Conservation (phyloP, 2,113 vertebrate species). For the Delphinus delphis region DNA sequence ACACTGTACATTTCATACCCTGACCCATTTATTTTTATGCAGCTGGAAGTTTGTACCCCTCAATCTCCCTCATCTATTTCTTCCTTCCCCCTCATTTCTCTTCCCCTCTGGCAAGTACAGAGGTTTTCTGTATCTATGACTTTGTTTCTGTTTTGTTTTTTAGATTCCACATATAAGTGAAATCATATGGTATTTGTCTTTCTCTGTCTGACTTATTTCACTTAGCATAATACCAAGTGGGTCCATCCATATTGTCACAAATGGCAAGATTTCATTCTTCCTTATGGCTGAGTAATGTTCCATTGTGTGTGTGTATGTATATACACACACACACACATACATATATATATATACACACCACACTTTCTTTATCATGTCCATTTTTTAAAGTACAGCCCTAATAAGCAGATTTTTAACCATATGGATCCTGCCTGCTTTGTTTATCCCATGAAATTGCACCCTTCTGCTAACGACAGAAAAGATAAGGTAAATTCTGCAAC, state of each 20-base stretch:
- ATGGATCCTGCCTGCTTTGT: not conserved
- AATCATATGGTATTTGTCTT: not conserved
- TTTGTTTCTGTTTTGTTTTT: not conserved
- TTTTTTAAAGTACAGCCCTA: not conserved
- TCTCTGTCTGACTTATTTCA: not conserved
- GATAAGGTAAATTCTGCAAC: not conserved
- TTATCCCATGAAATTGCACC: not conserved
- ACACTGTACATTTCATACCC: not conserved
- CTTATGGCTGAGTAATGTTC: not conserved
- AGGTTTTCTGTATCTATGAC: not conserved
- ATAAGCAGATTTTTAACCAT: not conserved
- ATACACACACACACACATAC: accelerated
- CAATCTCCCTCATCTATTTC: not conserved
- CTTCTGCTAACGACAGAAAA: not conserved
- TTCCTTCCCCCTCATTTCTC: not conserved
- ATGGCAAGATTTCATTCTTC: not conserved
- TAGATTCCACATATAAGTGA: not conserved
- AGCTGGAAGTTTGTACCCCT: not conserved
- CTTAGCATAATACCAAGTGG: not conserved
- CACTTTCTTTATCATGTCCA: not conserved
- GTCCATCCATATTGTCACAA: not conserved
- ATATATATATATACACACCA: not conserved
- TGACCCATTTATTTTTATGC: not conserved
- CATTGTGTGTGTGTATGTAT: not conserved
- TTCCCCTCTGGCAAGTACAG: not conserved